A percentile compares a stretch with the other conserved stretches of the same genome.
These are phyloP conservation scores for Morus bassanus DNA, from an alignment of 2,797 vertebrate species.

Conservation along the genomic window DNA sequence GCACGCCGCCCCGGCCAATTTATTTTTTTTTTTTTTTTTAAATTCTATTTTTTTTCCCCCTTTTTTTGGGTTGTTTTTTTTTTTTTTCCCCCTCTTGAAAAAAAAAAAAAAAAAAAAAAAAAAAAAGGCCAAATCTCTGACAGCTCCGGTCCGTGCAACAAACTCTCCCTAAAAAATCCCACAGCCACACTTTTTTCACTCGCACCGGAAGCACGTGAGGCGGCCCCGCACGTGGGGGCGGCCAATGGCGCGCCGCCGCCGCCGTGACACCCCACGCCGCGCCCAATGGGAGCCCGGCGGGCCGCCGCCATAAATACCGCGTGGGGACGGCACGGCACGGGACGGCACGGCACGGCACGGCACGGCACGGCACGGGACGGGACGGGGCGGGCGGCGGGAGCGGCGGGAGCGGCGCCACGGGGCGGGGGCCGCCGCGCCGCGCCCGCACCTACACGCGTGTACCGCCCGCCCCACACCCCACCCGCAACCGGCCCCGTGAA, in stretches of 20 bases:
- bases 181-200: slow-evolving; percentile 80
- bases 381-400: neutral
- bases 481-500: neutral
- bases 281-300: slow-evolving; percentile 79
- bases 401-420: neutral
- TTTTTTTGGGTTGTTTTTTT: neutral
- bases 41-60: neutral
- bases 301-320: slow-evolving; percentile 76
- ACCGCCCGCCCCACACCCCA: too few species aligned
- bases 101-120: neutral
- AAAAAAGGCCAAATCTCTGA: slow-evolving; percentile 78
- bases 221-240: slow-evolving; percentile 79
- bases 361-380: too few species aligned
- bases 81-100: too few species aligned
- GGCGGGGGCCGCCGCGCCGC: neutral
- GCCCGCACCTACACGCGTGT: neutral
- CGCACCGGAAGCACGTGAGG: slow-evolving; percentile 92
- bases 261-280: slow-evolving; percentile 74
- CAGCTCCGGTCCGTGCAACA: slow-evolving; percentile 80
- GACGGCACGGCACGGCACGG: too few species aligned
- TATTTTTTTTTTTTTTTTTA: neutral
- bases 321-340: slow-evolving; percentile 41
- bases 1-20: slow-evolving; percentile 10
- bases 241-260: slow-evolving; percentile 79
- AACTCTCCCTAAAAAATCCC: slow-evolving; percentile 88